A percentile compares a stretch with the other conserved stretches of the same genome.
phyloP scores from a whole-genome alignment of 2,797 vertebrate genomes.

The Apodemus agrarius region DNA sequence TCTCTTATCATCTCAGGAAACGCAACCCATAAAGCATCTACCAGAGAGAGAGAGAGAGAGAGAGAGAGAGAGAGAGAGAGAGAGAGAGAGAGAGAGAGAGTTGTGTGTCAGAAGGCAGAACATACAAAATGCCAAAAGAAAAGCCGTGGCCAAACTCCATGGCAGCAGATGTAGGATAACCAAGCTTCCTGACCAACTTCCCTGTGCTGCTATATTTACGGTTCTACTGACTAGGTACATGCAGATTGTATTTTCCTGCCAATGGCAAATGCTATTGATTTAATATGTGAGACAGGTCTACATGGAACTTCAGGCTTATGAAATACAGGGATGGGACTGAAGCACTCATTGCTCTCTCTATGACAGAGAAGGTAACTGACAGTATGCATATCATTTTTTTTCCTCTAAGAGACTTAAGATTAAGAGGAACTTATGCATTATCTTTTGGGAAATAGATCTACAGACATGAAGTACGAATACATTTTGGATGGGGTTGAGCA shows the following conservation, averaged over 20 bases:
- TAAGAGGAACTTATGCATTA: slow-evolving; percentile 58
- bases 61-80: too few species aligned
- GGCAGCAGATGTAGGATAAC: slow-evolving; percentile 73
- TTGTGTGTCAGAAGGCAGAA: slow-evolving; percentile 45
- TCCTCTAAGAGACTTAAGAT: neutral
- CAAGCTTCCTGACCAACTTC: slow-evolving; percentile 52
- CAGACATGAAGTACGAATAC: slow-evolving; percentile 35
- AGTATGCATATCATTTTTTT: neutral
- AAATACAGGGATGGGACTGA: neutral
- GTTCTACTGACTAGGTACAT: slow-evolving; percentile 69
- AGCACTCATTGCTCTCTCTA: neutral
- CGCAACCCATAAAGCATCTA: slow-evolving; percentile 53
- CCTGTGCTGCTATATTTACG: slow-evolving; percentile 53
- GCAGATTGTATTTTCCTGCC: slow-evolving; percentile 63
- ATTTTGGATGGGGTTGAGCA: slow-evolving; percentile 42
- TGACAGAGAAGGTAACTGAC: neutral
- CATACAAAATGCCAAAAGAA: slow-evolving; percentile 57
- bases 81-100: too few species aligned
- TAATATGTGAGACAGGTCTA: slow-evolving; percentile 37
- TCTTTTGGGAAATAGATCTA: slow-evolving; percentile 27
- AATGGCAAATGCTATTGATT: slow-evolving; percentile 63
- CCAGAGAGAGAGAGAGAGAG: slow-evolving; percentile 51
- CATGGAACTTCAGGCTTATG: neutral
- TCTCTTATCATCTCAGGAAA: slow-evolving; percentile 68
- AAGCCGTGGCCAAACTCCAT: slow-evolving; percentile 71